These are phyloP conservation scores for Vulpes lagopus DNA, from an alignment of 2,113 vertebrate genomes.

Conservation along the genomic window DNA sequence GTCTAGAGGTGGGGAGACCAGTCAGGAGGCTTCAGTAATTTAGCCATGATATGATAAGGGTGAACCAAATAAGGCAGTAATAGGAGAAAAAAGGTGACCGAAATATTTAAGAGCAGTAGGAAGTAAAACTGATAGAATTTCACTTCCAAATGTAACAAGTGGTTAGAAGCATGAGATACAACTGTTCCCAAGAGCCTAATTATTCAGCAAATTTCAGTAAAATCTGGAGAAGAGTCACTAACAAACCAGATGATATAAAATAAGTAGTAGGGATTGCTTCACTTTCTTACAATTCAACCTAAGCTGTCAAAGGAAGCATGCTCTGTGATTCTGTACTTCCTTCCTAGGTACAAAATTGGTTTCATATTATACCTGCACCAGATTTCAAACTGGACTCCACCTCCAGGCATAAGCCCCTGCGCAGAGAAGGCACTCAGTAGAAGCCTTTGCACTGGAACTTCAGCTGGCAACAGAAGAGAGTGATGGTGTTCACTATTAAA, in stretches of 20 bases:
- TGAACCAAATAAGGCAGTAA: neutral
- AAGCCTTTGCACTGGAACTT: conserved; percentile 93
- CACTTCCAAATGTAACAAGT: neutral
- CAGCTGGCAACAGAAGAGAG: conserved; percentile 90
- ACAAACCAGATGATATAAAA: conserved; percentile 29
- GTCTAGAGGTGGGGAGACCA: neutral
- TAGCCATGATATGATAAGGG: neutral
- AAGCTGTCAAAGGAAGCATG: neutral
- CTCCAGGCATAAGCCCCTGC: conserved; percentile 86
- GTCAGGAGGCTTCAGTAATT: conserved; percentile 6
- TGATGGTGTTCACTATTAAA: conserved; percentile 94
- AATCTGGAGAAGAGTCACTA: neutral
- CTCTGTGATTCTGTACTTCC: neutral
- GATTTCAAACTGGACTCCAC: conserved; percentile 96
- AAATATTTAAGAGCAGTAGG: neutral
- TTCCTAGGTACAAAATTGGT: neutral
- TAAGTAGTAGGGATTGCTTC: neutral
- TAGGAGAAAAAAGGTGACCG: neutral
- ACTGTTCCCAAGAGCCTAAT: neutral
- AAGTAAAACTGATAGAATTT: neutral
- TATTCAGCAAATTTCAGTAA: conserved; percentile 27
- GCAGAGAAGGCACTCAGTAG: conserved; percentile 91
- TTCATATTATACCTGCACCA: conserved; percentile 95
- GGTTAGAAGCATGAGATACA: neutral
- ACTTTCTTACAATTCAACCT: neutral